These are phyloP conservation scores for Gobiocypris rarus DNA, from an alignment of 2,113 vertebrate genomes.

Conservation along the genomic window DNA sequence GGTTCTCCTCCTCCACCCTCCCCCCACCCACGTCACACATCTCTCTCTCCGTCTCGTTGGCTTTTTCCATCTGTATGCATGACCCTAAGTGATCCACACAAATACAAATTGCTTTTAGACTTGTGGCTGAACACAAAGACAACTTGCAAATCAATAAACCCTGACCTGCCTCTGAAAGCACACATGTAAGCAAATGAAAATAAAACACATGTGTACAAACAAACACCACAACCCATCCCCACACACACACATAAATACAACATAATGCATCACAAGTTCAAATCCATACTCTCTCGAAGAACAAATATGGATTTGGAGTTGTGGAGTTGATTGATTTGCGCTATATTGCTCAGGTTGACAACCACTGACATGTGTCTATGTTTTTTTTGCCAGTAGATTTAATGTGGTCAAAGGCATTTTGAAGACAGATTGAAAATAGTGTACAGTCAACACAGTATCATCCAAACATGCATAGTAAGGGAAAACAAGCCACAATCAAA, in stretches of 20 bases:
- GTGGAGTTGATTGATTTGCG: slow-evolving; percentile 61
- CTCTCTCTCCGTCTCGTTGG: not conserved
- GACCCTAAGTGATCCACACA: slow-evolving; percentile 2
- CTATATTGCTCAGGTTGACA: slow-evolving; percentile 55
- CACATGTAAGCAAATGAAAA: slow-evolving; percentile 10
- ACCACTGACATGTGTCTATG: slow-evolving; percentile 31
- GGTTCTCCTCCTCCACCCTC: not conserved
- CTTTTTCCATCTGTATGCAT: not conserved
- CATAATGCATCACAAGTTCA: not conserved
- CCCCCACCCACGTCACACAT: not conserved
- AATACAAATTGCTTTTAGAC: slow-evolving; percentile 38
- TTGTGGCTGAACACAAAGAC: not conserved
- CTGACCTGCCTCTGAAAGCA: slow-evolving; percentile 1
- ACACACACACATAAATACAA: slow-evolving; percentile 27
- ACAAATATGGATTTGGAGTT: slow-evolving; percentile 43
- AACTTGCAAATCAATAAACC: slow-evolving; percentile 36
- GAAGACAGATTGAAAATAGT: slow-evolving; percentile 20
- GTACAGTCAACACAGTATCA: slow-evolving; percentile 5
- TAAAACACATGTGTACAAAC: not conserved
- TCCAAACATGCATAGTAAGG: slow-evolving; percentile 8
- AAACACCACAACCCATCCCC: not conserved
- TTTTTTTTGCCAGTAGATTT: not conserved
- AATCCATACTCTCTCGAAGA: slow-evolving; percentile 25
- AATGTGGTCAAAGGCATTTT: slow-evolving; percentile 36
- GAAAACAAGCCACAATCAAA: slow-evolving; percentile 16